These are phyloP conservation scores for Oscheius myriophilus DNA, from an alignment of 2,888 invertebrate species.

Conservation along the genomic window DNA sequence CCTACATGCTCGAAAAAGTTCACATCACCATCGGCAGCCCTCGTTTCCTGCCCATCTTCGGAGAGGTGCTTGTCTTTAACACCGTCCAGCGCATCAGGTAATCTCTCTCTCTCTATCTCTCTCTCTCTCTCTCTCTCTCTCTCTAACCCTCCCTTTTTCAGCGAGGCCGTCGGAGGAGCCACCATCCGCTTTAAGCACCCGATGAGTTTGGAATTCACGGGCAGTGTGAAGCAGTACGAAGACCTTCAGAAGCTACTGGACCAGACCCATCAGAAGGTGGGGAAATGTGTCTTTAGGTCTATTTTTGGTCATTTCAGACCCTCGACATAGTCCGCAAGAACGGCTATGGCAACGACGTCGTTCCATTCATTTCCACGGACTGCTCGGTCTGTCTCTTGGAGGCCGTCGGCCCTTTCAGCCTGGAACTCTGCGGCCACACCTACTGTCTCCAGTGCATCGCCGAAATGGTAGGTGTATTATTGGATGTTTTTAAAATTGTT, in stretches of 20 bases:
- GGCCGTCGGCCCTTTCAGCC: not conserved
- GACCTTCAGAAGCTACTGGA: conserved; percentile 10
- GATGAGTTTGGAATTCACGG: not conserved
- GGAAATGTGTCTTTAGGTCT: too few relatives aligned
- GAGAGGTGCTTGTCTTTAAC: conserved; percentile 4
- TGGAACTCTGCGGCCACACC: conserved; percentile 11
- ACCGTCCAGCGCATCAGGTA: not conserved
- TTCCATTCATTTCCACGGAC: not conserved
- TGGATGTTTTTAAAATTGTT: too few relatives aligned
- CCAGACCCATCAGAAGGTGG: conserved; percentile 7
- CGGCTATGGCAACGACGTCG: not conserved
- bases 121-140: too few relatives aligned
- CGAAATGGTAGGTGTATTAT: not conserved
- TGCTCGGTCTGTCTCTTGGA: conserved; percentile 14
- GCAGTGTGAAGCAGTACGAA: conserved; percentile 16
- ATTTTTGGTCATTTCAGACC: conserved; percentile 1
- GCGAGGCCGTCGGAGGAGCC: conserved; percentile 5
- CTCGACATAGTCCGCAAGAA: not conserved
- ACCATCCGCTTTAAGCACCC: not conserved
- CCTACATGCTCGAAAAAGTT: too few relatives aligned
- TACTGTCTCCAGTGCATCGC: conserved; percentile 22
- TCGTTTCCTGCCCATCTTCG: conserved; percentile 7
- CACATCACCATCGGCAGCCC: conserved; percentile 6
- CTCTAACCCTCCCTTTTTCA: not conserved
- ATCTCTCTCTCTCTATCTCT: not conserved